These are phyloP conservation scores for Raja brachyura DNA, from an alignment of 2,113 vertebrate genomes.

Conservation along the genomic window DNA sequence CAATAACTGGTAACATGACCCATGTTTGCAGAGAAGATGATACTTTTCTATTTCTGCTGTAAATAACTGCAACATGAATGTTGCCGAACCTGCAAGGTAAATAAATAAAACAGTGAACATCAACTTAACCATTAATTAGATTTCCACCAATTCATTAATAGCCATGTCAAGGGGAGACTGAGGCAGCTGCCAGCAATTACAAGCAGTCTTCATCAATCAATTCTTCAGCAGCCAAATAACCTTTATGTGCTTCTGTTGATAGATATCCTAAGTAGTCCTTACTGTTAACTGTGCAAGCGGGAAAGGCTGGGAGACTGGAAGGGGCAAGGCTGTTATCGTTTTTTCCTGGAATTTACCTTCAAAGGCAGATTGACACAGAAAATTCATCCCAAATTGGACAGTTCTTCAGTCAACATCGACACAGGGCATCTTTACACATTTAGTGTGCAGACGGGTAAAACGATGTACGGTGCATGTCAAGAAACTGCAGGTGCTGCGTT, in stretches of 20 bases:
- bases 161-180: slow-evolving; percentile 27
- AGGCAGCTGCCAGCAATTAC: slow-evolving; percentile 31
- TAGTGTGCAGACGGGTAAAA: no score
- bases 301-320: slow-evolving; percentile 14
- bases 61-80: neutral
- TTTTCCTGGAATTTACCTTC: slow-evolving; percentile 23
- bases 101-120: slow-evolving; percentile 25
- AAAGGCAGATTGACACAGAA: neutral
- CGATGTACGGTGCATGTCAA: no score
- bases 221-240: slow-evolving; percentile 29
- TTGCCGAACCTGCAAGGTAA: neutral
- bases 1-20: neutral
- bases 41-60: neutral
- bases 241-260: slow-evolving; percentile 9
- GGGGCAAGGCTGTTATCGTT: neutral
- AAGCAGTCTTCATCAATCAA: slow-evolving; percentile 25
- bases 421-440: no score
- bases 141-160: slow-evolving; percentile 36
- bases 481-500: no score
- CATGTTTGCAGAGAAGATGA: neutral
- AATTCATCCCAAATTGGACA: neutral
- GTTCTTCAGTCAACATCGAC: neutral
- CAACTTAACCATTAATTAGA: slow-evolving; percentile 31
- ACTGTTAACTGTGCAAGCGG: slow-evolving; percentile 31
- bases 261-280: slow-evolving; percentile 33